Conservation (phyloP, 2,888 invertebrate species). For the Lapara coniferarum region DNA sequence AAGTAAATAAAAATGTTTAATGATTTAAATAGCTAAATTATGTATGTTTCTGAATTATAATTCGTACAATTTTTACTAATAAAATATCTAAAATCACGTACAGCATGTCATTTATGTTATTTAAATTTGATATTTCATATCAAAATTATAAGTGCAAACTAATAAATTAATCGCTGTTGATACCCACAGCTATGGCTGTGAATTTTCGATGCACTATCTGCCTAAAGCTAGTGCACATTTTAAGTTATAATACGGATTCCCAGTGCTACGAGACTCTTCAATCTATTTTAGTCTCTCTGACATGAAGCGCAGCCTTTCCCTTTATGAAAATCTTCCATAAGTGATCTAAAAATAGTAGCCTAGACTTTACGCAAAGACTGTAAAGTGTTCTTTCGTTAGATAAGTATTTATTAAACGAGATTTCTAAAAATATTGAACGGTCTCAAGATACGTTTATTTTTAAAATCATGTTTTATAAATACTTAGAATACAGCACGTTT, state of each 20-base stretch:
- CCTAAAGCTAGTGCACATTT: background rate
- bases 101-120: background rate
- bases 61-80: too few relatives aligned
- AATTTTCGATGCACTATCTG: constrained; percentile 4
- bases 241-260: background rate
- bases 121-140: background rate
- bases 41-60: too few relatives aligned
- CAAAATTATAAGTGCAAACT: background rate
- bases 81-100: too few relatives aligned
- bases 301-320: background rate
- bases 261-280: too few relatives aligned
- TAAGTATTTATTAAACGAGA: too few relatives aligned
- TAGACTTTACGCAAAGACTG: too few relatives aligned
- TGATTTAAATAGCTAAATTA: too few relatives aligned
- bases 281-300: background rate
- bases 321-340: background rate
- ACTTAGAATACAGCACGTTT: too few relatives aligned
- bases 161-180: constrained; percentile 4
- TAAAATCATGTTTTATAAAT: background rate
- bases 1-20: too few relatives aligned
- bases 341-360: too few relatives aligned
- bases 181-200: background rate
- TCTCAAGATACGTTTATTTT: background rate
- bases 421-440: background rate
- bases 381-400: too few relatives aligned